Base-by-base conservation (phyloP, 2,797 vertebrate species). In the Carcharodon carcharias region DNA sequence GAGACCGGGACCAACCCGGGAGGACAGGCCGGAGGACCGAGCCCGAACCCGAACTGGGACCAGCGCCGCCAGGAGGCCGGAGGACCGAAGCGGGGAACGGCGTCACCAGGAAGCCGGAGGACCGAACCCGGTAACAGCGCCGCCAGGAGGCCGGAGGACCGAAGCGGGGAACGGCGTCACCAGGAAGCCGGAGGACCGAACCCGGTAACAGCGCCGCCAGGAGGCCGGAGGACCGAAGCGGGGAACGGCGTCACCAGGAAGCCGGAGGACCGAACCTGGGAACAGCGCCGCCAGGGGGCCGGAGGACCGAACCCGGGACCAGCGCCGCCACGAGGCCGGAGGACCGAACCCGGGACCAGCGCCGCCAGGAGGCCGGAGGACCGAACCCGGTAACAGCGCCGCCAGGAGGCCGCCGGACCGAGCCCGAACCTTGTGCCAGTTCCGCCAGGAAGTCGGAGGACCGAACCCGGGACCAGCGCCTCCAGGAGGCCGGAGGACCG, bases 31-130 rank as follows among this genome's bases (percentile, higher is more conserved):
- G 87, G 54, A 91, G 31, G 56, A 61, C 11, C 28, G 28, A 0
- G 1, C 1, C 9, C 3, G 87, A 1, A 35, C 8, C 35, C 16
- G 0, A n/a, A n/a, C n/a, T n/a, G n/a, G n/a, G n/a, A n/a, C n/a
- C 28, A 35, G 26, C 56, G 56, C 1, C 58, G 1, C 80, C 80
- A 0, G 2, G 3, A 1, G 80, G 40, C 5, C 4, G n/a, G 77
- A 40, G 77, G n/a, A 82, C n/a, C 3, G 77, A n/a, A 7, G 0
- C 18, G 0, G 9, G 31, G 14, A 1, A 18, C 77, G 40, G n/a
- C 77, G 35, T n/a, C 77, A 0, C 77, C 14, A 1, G 11, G 0
- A 4, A 77, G 77, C 4, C 4, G n/a, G 80, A 82, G 40, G 35
- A 82, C 16, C n/a, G 40, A 31, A 40, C 0, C n/a, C 1, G 5